Percentiles rank a stretch among this genome's conserved stretches.
Evolutionary conservation across 2,113 vertebrate genomes (phyloP).

Genomic region (Tetraodon nigroviridis): DNA sequence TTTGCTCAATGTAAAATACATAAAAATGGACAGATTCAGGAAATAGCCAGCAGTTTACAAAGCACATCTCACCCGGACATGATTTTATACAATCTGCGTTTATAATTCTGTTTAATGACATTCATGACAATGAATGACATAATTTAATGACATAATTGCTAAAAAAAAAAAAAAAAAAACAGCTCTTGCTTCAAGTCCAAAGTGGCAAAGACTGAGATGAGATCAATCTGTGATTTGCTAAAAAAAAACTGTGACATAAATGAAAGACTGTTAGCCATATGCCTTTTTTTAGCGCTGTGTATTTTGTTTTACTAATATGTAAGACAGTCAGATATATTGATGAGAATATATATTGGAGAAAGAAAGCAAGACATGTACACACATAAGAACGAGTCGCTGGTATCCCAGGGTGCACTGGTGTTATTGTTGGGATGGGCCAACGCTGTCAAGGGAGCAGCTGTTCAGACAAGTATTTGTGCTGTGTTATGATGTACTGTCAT

Average conservation of each 20-base stretch:
- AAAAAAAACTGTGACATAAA: slow-evolving; percentile 62
- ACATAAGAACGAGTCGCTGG: slow-evolving; percentile 16
- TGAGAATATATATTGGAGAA: slow-evolving; percentile 25
- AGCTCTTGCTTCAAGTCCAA: slow-evolving; percentile 33
- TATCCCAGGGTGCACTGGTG: slow-evolving; percentile 42
- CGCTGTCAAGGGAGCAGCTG: slow-evolving; percentile 33
- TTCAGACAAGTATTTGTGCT: slow-evolving; percentile 55
- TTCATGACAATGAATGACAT: slow-evolving; percentile 22
- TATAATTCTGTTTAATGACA: slow-evolving; percentile 15
- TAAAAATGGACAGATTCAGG: slow-evolving; percentile 22
- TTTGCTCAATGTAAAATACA: slow-evolving; percentile 28
- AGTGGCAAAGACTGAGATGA: slow-evolving; percentile 30
- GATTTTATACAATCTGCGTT: slow-evolving; percentile 26
- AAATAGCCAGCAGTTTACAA: slow-evolving; percentile 41
- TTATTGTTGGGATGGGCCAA: slow-evolving; percentile 21
- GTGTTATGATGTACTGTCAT: slow-evolving; percentile 54
- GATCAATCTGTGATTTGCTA: slow-evolving; percentile 32
- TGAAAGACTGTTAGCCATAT: slow-evolving; percentile 73
- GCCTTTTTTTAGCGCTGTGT: slow-evolving; percentile 65
- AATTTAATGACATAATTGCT: too few species aligned
- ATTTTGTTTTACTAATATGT: slow-evolving; percentile 53
- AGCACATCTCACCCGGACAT: slow-evolving; percentile 29
- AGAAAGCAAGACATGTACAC: slow-evolving; percentile 18
- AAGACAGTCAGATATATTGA: slow-evolving; percentile 35
- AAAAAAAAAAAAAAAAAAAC: too few species aligned